These are phyloP conservation scores for Lathronympha strigana DNA, from an alignment of 2,888 invertebrate genomes.

Conservation along the genomic window DNA sequence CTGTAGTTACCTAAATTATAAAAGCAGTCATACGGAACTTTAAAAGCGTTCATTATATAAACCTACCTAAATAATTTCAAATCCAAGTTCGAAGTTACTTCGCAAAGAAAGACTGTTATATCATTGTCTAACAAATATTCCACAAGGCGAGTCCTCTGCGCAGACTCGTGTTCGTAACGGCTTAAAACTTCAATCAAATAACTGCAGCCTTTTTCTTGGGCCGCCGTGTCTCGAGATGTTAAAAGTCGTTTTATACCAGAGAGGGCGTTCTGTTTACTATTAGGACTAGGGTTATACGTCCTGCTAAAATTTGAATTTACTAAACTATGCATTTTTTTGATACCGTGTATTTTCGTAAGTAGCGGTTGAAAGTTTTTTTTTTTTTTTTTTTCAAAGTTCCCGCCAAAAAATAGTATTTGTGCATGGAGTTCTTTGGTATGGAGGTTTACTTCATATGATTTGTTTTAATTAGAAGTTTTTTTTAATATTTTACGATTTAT, in stretches of 20 bases:
- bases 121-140: conserved; percentile 75
- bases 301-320: conserved; percentile 69
- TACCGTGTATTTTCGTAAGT: conserved; percentile 27
- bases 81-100: conserved; percentile 75
- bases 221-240: conserved; percentile 68
- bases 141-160: conserved; percentile 62
- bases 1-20: no score
- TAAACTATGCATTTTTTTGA: conserved; percentile 63
- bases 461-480: neutral
- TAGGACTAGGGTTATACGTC: conserved; percentile 75
- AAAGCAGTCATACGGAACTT: no score
- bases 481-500: no score
- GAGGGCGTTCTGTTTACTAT: conserved; percentile 68
- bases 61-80: conserved; percentile 68
- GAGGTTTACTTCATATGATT: neutral
- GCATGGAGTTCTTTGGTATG: neutral
- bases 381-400: conserved; percentile 44
- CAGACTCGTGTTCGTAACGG: conserved; percentile 62
- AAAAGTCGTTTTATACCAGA: conserved; percentile 73
- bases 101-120: conserved; percentile 74
- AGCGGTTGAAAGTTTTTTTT: conserved; percentile 23
- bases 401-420: conserved; percentile 37
- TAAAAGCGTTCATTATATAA: no score
- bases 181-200: conserved; percentile 70
- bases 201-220: conserved; percentile 74